Evolutionary conservation across 2,888 invertebrate genomes (phyloP).

Genomic region (Phanerotoma sp.): DNA sequence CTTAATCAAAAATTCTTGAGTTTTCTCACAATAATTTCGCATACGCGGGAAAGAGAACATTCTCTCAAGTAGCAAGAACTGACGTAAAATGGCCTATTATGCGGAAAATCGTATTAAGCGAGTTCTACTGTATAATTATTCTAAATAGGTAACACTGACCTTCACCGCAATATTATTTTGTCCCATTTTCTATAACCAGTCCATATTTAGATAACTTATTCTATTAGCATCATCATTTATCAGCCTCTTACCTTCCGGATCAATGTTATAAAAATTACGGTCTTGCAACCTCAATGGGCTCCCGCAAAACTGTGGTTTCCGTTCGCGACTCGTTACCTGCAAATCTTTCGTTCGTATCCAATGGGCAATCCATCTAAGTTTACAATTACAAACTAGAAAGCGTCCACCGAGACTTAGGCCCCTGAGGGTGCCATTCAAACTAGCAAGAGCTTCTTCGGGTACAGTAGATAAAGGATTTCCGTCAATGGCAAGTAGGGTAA

Average conservation of each 20-base stretch:
- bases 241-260: slow-evolving; percentile 71
- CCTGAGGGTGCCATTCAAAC: slow-evolving; percentile 78
- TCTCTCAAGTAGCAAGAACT: no score
- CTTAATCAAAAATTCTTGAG: no score
- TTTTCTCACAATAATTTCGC: no score
- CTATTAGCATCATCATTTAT: no score
- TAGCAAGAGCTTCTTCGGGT: slow-evolving; percentile 74
- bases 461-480: slow-evolving; percentile 87
- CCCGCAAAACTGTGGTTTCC: slow-evolving; percentile 91
- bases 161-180: no score
- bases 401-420: slow-evolving; percentile 87
- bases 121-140: no score
- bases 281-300: slow-evolving; percentile 78
- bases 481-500: slow-evolving; percentile 85
- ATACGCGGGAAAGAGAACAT: no score
- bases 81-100: no score
- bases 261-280: slow-evolving; percentile 83
- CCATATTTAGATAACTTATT: no score
- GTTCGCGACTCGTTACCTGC: slow-evolving; percentile 88
- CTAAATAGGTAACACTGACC: no score
- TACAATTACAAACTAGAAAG: slow-evolving; percentile 86
- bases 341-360: slow-evolving; percentile 87
- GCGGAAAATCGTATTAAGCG: no score
- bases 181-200: no score
- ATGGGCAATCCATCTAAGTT: slow-evolving; percentile 83